Evolutionary conservation across 2,888 invertebrate species (phyloP), one percentile per base, ranked within the genome.

Genomic region (Bimastos eiseni): DNA sequence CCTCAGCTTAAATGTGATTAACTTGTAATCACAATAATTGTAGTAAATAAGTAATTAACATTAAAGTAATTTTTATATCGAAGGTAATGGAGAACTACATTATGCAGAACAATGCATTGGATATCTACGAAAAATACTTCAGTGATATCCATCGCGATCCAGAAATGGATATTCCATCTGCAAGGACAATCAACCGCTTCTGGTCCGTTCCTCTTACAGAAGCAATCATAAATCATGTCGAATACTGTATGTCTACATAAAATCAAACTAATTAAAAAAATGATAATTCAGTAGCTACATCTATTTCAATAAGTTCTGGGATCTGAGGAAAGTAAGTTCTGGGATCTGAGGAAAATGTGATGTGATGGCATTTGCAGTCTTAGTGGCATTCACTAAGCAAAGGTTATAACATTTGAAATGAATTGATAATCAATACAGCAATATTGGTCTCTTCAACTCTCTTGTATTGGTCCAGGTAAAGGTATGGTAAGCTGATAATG

Each of bases 61-160:
- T n/a, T n/a, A n/a, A n/a, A n/a, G n/a, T n/a, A n/a, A n/a, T n/a
- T n/a, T n/a, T n/a, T n/a, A n/a, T n/a, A n/a, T 91, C 94, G 89
- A 94, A 98, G 97, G 96, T 96, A 90, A 97, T 97, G 97, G 98
- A 98, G 94, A 97, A 97, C 94, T 97, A 97, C 94, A 97, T 98
- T 91, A 96, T 97, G 91, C 98, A 98, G 96, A 99, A 99, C 95
- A 98, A 98, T 95, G 97, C 98, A 0, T 96, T 98, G 84, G 97
- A 98, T 94, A 98, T 98, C 94, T 98, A 98, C 95, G 97, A 98
- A 94, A 97, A 97, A 92, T 98, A 97, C 95, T 98, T 98, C 94
- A 94, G 94, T 37, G 96, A 96, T 90, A 97, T 97, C 91, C 95
- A 97, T 30, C 88, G 3, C 93, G n/a, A 97, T 90, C 96, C 96